Evolutionary conservation across 2,113 vertebrate genomes (phyloP).

Genomic region (Pollachius pollachius): DNA sequence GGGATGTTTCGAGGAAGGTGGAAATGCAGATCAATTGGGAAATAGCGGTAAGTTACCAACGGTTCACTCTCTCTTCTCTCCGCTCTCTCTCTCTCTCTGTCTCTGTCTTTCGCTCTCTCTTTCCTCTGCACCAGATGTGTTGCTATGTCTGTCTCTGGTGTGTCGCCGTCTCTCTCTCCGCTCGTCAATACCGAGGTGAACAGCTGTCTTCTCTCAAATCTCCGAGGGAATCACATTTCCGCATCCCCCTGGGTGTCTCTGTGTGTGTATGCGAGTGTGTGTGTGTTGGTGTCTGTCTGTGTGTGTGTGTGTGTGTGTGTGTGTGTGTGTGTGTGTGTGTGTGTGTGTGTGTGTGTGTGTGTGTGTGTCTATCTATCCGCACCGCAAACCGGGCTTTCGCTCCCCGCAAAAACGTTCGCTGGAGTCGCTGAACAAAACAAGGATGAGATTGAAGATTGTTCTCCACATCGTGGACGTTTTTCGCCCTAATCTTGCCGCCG

Average conservation of each 20-base stretch:
- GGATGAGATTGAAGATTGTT: slow-evolving; percentile 37
- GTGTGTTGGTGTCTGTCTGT: too few species aligned
- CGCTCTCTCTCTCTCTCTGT: too few species aligned
- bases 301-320: too few species aligned
- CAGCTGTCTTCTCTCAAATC: slow-evolving; percentile 46
- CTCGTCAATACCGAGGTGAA: slow-evolving; percentile 50
- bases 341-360: too few species aligned
- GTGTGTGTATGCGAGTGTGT: too few species aligned
- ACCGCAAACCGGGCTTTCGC: too few species aligned
- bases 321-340: too few species aligned
- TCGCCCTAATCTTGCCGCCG: slow-evolving; percentile 64
- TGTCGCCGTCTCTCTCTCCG: slow-evolving; percentile 54
- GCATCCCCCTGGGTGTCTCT: slow-evolving; percentile 30
- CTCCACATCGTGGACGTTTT: slow-evolving; percentile 69
- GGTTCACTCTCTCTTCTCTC: neutral
- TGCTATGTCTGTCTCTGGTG: slow-evolving; percentile 61
- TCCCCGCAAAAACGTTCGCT: too few species aligned
- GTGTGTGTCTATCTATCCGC: too few species aligned
- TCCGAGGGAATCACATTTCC: slow-evolving; percentile 54
- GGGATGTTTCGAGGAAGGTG: slow-evolving; percentile 18
- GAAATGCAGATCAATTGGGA: slow-evolving; percentile 30
- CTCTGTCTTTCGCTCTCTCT: slow-evolving; percentile 29
- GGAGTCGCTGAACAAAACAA: too few species aligned
- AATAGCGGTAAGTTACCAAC: slow-evolving; percentile 80
- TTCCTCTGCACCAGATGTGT: slow-evolving; percentile 74